phyloP scores from a whole-genome alignment of 2,113 vertebrate species.

The Galemys pyrenaicus region DNA sequence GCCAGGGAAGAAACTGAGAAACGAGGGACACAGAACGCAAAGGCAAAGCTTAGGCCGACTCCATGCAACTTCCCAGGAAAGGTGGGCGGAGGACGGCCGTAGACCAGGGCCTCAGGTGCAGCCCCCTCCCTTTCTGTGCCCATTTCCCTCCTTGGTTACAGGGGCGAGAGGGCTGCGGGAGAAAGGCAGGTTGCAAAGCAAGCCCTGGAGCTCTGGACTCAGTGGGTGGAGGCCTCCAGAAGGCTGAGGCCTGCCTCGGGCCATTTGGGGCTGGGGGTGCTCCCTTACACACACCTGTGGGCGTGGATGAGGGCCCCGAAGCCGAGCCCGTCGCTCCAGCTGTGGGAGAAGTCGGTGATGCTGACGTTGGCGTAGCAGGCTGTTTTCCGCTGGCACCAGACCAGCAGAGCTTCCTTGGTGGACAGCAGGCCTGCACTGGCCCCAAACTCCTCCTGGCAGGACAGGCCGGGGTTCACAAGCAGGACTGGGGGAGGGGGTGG shows the following conservation, averaged over 20 bases:
- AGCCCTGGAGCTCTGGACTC: no score
- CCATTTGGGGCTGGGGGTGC: not conserved
- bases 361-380: conserved; percentile 87
- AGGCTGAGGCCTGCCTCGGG: not conserved
- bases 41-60: not conserved
- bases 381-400: conserved; percentile 95
- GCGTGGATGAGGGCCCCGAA: conserved; percentile 94
- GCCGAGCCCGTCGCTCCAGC: conserved; percentile 93
- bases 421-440: conserved; percentile 87
- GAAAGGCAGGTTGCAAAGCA: no score
- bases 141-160: not conserved
- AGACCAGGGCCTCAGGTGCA: not conserved
- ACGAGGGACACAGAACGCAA: not conserved
- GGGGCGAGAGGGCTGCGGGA: not conserved
- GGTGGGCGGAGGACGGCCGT: no score
- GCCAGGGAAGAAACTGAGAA: not conserved
- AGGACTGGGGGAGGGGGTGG: not conserved
- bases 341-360: conserved; percentile 92
- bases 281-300: conserved; percentile 86
- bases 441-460: conserved; percentile 86
- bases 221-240: no score
- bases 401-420: conserved; percentile 92
- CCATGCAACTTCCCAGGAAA: no score
- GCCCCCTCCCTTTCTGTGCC: not conserved
- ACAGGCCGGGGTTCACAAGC: not conserved